phyloP scores from a whole-genome alignment of 2,797 vertebrate species.

The Neopelma chrysocephalum region DNA sequence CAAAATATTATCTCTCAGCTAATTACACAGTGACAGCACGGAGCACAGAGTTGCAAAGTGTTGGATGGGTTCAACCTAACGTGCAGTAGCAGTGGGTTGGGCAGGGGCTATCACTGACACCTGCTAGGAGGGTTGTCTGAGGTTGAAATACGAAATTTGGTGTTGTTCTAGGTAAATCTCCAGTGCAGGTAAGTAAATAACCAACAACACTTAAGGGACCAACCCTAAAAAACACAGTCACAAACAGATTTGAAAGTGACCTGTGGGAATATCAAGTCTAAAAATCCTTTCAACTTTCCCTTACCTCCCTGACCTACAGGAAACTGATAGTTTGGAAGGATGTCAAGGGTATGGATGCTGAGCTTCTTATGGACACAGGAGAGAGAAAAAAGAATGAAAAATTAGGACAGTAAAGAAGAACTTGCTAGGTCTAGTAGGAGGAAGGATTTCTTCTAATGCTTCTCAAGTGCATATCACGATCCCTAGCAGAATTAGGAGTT shows the following conservation, averaged over 20 bases:
- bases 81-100: background rate
- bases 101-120: background rate
- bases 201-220: background rate
- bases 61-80: background rate
- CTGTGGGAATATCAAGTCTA: background rate
- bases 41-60: background rate
- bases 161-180: background rate
- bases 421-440: background rate
- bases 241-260: background rate
- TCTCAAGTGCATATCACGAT: background rate
- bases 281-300: background rate
- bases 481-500: background rate
- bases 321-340: background rate
- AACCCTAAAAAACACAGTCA: background rate
- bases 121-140: background rate
- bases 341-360: background rate
- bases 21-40: background rate
- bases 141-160: background rate
- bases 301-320: background rate
- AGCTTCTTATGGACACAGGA: background rate
- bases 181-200: background rate
- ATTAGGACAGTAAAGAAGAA: background rate
- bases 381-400: background rate
- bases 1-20: background rate
- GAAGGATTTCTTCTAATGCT: background rate